Base-by-base conservation (phyloP, 1,140 invertebrate genomes). In the Lasioglossum albipes region DNA sequence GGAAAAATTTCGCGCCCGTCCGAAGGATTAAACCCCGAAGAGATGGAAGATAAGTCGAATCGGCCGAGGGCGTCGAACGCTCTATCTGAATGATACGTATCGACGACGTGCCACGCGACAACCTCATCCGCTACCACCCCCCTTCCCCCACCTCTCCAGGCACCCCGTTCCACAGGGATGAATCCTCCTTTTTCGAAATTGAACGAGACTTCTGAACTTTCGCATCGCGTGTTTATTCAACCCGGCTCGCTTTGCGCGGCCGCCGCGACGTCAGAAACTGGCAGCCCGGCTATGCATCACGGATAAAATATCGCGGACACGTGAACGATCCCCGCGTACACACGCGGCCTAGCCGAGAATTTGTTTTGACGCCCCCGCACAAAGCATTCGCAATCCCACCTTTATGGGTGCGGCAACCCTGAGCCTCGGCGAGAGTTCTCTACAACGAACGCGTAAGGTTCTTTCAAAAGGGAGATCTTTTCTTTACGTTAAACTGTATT, bases 211-310 rank as follows among this genome's bases (percentile, higher is more conserved):
- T 54, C 68, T 59, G 41, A 76, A 76, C 65, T 76, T 69, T 68
- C 27, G 36, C 52, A 76, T 69, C 75, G 75, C 65, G 65, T 76
- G 75, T 69, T 76, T 76, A 76, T 76, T 76, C 66, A 68, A 12
- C 18, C 20, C 41, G 22, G 13, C 41, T 16, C 18, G 65, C 41
- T 76, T 76, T 59, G 75, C 54, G 49, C 74, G 52, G 36, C 49
- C 49, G 36, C 36, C 52, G 18, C 75, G 22, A 76, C 13, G 75
- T 76, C 75, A 76, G 65, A 18, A 69, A 69, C 75, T 59, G 65
- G 16, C 74, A 75, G 27, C 49, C 9, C 16, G 22, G 64, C 64
- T 27, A 75, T 69, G 65, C 64, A 42, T 68, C 49, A 68, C 75
- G 36, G 52, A 41, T 42, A 76, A 76, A 69, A 76, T 76, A 76